These are phyloP conservation scores for Anthrax anthrax DNA, from an alignment of 2,888 invertebrate species.

Conservation along the genomic window DNA sequence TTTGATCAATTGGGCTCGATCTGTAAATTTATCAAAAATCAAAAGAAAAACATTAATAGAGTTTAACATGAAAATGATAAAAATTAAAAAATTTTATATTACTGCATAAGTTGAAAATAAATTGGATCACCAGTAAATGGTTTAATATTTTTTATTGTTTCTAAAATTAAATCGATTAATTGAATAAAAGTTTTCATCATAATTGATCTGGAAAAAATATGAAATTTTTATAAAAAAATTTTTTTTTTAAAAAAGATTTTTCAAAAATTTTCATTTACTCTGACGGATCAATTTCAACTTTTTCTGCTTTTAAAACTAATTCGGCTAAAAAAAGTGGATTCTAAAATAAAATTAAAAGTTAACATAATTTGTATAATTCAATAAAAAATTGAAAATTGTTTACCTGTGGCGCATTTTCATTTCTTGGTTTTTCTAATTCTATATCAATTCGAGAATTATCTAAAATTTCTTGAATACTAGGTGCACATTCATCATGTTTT, in stretches of 20 bases:
- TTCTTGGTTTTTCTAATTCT: constrained; percentile 37
- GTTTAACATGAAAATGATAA: background rate
- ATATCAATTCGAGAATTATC: constrained; percentile 34
- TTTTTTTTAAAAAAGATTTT: too few relatives aligned
- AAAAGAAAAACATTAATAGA: too few relatives aligned
- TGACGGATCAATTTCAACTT: constrained; percentile 38
- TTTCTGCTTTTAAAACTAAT: constrained; percentile 41
- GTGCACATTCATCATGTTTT: constrained; percentile 39
- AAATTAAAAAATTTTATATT: constrained; percentile 9
- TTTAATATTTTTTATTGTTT: constrained; percentile 51
- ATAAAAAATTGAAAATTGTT: constrained; percentile 24
- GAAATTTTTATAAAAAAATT: too few relatives aligned
- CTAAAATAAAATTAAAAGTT: constrained; percentile 10
- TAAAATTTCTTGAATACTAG: constrained; percentile 35
- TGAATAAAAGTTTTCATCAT: constrained; percentile 44
- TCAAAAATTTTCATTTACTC: constrained; percentile 33
- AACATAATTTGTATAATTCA: background rate
- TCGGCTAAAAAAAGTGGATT: constrained; percentile 39
- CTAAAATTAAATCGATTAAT: constrained; percentile 49
- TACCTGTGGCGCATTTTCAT: constrained; percentile 35
- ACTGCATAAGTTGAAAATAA: constrained; percentile 60
- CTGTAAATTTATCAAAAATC: too few relatives aligned
- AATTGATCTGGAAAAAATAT: constrained; percentile 27
- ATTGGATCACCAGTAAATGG: constrained; percentile 56
- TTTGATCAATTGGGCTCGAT: too few relatives aligned